A percentile compares a stretch with the other conserved stretches of the same genome.
These are phyloP conservation scores for Callipepla squamata DNA, from an alignment of 2,113 vertebrate genomes.

Conservation along the genomic window DNA sequence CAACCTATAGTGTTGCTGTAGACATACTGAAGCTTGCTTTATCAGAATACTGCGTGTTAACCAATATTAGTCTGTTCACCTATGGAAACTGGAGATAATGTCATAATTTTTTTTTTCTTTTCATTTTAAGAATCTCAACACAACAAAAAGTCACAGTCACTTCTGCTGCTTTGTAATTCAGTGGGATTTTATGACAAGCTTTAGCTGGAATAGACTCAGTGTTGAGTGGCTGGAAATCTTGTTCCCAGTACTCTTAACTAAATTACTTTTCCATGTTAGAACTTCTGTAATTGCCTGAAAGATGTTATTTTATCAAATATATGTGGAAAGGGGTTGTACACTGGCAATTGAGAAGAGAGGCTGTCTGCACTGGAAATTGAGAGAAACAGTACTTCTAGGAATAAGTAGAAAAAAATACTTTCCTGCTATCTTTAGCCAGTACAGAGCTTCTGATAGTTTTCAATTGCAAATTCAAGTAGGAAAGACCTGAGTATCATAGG, in stretches of 20 bases:
- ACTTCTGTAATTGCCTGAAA: background rate
- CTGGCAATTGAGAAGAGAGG: background rate
- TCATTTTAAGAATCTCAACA: background rate
- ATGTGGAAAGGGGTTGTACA: background rate
- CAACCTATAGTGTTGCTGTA: accelerated
- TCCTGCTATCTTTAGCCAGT: background rate
- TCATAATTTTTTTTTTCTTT: background rate
- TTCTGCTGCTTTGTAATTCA: background rate
- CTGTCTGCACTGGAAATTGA: background rate
- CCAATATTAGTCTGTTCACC: background rate
- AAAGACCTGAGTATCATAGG: background rate
- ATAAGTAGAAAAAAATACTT: background rate
- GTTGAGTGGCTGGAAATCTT: background rate
- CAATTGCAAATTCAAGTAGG: background rate
- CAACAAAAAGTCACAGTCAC: background rate
- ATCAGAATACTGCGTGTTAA: background rate
- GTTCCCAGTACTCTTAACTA: background rate
- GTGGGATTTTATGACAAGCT: background rate
- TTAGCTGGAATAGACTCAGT: background rate
- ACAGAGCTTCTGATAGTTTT: background rate
- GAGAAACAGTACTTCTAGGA: background rate
- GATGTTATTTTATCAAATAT: background rate
- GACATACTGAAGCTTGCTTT: background rate
- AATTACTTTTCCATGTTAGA: background rate
- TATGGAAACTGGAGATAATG: background rate